phyloP scores from a whole-genome alignment of 2,888 invertebrate genomes.

The Trissolcus japonicus region DNA sequence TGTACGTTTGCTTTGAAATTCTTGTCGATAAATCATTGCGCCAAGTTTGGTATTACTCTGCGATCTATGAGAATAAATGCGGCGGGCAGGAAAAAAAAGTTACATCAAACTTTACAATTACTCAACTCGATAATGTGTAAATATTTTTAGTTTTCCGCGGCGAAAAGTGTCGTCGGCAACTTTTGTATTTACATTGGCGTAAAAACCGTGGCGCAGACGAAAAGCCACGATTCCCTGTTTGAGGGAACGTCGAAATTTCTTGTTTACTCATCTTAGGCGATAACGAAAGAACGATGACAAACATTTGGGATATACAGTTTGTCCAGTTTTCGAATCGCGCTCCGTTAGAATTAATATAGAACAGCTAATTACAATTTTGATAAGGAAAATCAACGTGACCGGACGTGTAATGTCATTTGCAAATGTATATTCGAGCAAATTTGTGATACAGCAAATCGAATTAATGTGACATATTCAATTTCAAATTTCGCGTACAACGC shows the following conservation, averaged over 20 bases:
- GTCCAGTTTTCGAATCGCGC: too few relatives aligned
- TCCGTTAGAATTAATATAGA: too few relatives aligned
- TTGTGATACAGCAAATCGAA: too few relatives aligned
- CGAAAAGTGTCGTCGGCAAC: slow-evolving; percentile 20
- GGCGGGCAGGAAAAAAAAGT: slow-evolving; percentile 10
- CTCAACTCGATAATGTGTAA: slow-evolving; percentile 39
- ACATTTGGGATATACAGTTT: too few relatives aligned
- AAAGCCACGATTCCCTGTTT: slow-evolving; percentile 17
- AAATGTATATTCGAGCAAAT: too few relatives aligned
- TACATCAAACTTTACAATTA: slow-evolving; percentile 37
- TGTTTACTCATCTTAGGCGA: slow-evolving; percentile 4
- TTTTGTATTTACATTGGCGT: slow-evolving; percentile 16
- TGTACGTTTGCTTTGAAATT: slow-evolving; percentile 19
- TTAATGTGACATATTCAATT: too few relatives aligned
- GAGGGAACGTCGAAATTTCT: slow-evolving; percentile 13
- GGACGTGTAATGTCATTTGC: too few relatives aligned
- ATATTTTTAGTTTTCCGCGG: slow-evolving; percentile 31
- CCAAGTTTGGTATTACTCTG: slow-evolving; percentile 20
- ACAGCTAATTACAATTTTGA: too few relatives aligned
- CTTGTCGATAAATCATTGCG: slow-evolving; percentile 27
- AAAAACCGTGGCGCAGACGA: slow-evolving; percentile 8
- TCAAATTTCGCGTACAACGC: too few relatives aligned
- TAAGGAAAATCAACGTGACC: too few relatives aligned
- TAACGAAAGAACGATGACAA: not conserved
- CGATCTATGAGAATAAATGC: slow-evolving; percentile 31